phyloP scores from a whole-genome alignment of 2,797 vertebrate genomes.

The Cottoperca gobio region DNA sequence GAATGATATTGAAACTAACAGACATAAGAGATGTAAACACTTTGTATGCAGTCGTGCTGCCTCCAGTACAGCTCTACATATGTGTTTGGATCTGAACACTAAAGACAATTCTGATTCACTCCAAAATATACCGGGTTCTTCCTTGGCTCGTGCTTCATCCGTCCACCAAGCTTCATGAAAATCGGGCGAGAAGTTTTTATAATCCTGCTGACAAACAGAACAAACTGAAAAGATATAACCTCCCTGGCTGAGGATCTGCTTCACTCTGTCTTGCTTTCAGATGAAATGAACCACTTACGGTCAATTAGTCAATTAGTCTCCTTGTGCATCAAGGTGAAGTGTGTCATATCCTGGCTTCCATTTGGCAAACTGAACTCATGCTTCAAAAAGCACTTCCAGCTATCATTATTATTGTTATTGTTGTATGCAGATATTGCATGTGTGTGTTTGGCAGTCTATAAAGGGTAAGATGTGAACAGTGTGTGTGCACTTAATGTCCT shows the following conservation, averaged over 20 bases:
- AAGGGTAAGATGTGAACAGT: background rate
- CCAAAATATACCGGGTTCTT: no score
- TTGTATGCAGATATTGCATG: slow-evolving; percentile 4
- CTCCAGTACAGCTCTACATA: background rate
- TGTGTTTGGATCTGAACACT: background rate
- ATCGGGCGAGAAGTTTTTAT: no score
- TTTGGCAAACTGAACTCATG: slow-evolving; percentile 16
- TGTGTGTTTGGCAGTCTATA: background rate
- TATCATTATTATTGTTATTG: slow-evolving; percentile 12
- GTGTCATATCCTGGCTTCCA: slow-evolving; percentile 7
- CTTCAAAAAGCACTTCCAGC: slow-evolving; percentile 24
- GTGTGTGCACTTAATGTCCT: slow-evolving; percentile 1
- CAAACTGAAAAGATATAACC: no score
- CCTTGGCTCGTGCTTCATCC: no score
- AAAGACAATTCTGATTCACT: no score
- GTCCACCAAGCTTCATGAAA: no score
- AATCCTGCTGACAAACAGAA: no score
- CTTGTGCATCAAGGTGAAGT: slow-evolving; percentile 27
- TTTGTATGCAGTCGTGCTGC: no score
- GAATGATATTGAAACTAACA: background rate
- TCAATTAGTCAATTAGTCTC: slow-evolving; percentile 36
- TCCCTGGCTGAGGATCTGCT: slow-evolving; percentile 1
- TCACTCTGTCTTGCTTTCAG: background rate
- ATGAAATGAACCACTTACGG: slow-evolving; percentile 21
- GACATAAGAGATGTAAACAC: background rate